Conservation (phyloP, 2,113 vertebrate genomes). For the Capricornis sumatraensis region DNA sequence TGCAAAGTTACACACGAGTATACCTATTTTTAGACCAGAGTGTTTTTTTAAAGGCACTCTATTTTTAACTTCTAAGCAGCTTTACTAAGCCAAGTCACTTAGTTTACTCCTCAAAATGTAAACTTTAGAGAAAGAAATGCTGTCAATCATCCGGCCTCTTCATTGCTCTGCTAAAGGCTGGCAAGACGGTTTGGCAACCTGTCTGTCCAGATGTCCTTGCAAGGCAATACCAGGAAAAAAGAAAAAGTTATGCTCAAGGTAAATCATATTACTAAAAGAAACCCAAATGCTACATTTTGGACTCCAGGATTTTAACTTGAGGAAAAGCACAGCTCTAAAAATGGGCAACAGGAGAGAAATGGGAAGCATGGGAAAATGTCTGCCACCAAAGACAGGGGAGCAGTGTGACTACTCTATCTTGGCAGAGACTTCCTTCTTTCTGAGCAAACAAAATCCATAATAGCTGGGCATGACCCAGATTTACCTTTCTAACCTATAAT, state of each 20-base stretch:
- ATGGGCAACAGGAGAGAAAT: not conserved
- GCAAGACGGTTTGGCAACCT: not conserved
- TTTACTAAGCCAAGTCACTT: not conserved
- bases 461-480: not conserved
- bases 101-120: not conserved
- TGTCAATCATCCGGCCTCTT: not conserved
- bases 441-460: constrained; percentile 35
- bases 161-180: not conserved
- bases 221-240: not conserved
- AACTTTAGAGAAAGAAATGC: not conserved
- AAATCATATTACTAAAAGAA: constrained; percentile 22
- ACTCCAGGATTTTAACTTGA: not conserved
- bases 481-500: constrained; percentile 43
- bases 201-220: not conserved
- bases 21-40: not conserved
- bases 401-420: not conserved
- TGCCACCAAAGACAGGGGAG: not conserved
- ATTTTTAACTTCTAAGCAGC: constrained; percentile 9
- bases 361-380: not conserved
- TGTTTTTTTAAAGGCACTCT: not conserved
- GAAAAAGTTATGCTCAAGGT: not conserved
- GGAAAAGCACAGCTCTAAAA: not conserved
- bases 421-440: constrained; percentile 8
- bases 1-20: not conserved
- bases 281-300: not conserved